Evolutionary conservation across 92 coral and sea anemone genomes (phyloP).

Genomic region (Heliopora coerulea): DNA sequence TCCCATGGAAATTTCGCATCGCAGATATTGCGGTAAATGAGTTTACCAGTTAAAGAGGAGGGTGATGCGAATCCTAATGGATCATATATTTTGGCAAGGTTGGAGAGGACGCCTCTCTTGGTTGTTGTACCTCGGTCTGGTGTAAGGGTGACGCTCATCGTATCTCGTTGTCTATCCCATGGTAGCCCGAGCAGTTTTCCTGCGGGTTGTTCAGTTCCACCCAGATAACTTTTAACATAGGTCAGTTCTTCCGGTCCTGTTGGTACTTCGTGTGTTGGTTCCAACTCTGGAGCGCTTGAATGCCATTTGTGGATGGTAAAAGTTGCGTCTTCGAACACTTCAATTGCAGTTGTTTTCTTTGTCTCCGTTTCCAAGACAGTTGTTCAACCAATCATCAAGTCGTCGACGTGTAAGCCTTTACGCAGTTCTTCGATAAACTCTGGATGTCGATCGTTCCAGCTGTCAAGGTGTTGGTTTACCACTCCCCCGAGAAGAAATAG

Average conservation of each 20-base stretch:
- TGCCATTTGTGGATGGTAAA: slow-evolving; percentile 45
- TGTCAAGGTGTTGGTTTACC: slow-evolving; percentile 9
- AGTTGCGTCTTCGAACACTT: slow-evolving; percentile 47
- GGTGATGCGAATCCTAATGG: slow-evolving; percentile 16
- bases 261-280: slow-evolving; percentile 30
- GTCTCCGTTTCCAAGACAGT: too few species aligned
- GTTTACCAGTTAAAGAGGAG: not conserved
- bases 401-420: not conserved
- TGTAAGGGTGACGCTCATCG: slow-evolving; percentile 49
- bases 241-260: slow-evolving; percentile 44
- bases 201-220: slow-evolving; percentile 46
- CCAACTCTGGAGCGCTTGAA: slow-evolving; percentile 46
- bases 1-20: slow-evolving; percentile 16
- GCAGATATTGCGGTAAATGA: slow-evolving; percentile 11
- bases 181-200: slow-evolving; percentile 56
- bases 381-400: too few species aligned
- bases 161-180: slow-evolving; percentile 53
- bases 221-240: slow-evolving; percentile 54
- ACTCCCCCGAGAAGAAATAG: slow-evolving; percentile 16
- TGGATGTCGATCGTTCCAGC: slow-evolving; percentile 1
- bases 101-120: slow-evolving; percentile 3
- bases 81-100: slow-evolving; percentile 13
- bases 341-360: slow-evolving; percentile 14
- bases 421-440: not conserved
- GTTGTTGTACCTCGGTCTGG: slow-evolving; percentile 23